These are phyloP conservation scores for Phycodurus eques DNA, from an alignment of 2,113 vertebrate genomes.

Conservation along the genomic window DNA sequence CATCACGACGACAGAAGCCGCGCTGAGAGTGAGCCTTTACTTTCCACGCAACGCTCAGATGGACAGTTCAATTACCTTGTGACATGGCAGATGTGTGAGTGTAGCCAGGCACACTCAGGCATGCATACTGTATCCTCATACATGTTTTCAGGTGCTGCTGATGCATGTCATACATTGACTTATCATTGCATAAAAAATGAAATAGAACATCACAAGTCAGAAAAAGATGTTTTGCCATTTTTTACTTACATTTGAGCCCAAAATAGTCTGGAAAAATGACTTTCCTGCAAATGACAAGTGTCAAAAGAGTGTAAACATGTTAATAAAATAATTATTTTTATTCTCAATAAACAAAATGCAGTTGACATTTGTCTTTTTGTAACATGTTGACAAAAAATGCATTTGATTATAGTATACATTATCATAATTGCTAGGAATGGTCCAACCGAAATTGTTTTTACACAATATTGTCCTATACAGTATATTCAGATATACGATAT, in stretches of 20 bases:
- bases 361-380: too few relatives aligned
- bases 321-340: too few relatives aligned
- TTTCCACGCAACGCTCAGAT: constrained; percentile 18
- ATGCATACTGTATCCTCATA: not conserved
- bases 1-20: constrained; percentile 26
- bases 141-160: not conserved
- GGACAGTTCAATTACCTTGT: constrained; percentile 17
- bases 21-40: constrained; percentile 19
- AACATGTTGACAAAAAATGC: too few relatives aligned
- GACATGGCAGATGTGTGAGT: not conserved
- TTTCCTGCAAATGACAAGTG: too few relatives aligned
- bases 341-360: too few relatives aligned
- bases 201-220: not conserved
- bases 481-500: too few relatives aligned
- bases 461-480: too few relatives aligned
- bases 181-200: too few relatives aligned
- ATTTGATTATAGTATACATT: too few relatives aligned
- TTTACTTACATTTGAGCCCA: not conserved
- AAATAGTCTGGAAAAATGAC: not conserved
- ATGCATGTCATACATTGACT: not conserved
- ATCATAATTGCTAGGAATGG: too few relatives aligned
- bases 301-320: too few relatives aligned
- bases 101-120: not conserved
- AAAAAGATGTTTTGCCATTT: not conserved
- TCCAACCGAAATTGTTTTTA: too few relatives aligned